Base-by-base conservation (phyloP, 1,140 invertebrate species). In the Trachymyrmex cornetzi region DNA sequence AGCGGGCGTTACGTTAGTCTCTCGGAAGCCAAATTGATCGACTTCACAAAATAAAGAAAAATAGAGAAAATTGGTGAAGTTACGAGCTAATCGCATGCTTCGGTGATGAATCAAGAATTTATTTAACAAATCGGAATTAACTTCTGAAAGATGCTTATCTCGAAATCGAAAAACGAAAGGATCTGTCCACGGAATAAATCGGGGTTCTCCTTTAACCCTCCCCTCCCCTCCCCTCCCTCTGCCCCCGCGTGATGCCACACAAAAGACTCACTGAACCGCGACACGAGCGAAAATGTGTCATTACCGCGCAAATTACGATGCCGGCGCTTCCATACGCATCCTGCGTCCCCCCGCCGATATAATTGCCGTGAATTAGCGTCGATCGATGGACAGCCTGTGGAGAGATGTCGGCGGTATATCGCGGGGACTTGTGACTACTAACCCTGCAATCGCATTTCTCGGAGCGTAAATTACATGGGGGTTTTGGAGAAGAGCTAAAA, bases 361-460 rank as follows among this genome's bases (percentile, higher is more conserved):
- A 85, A 85, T 85, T 85, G 74, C 61, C 57, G 74, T 77, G 72
- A 77, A 77, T 85, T 77, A 77, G 22, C 61, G 5, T 50, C 81
- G 27, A 77, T 75, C 81, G 57, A 85, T 85, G 66, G 67, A 59
- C 50, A 59, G 19, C 77, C 75, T 27, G 30, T 48, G 24, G 53
- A 59, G 22, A 48, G 55, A 82, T 27, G 67, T 48, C n/a, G 66
- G 34, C 16, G 22, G 53, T 34, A 24, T 11, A 55, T 44, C 63
- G 22, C 53, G 16, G 48, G 22, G 34, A 38, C 34, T 38, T 38
- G 34, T 38, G 55, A 22, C 19, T 44, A 38, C 44, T 66, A 79
- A 79, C n/a, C 16, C 61, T 27, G 50, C 19, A 30, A 22, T 9
- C 19, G 14, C 14, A 19, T 71, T 50, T 71, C 22, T 71, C 24